phyloP scores from a whole-genome alignment of 2,888 invertebrate species.

The Eulithis prunata region DNA sequence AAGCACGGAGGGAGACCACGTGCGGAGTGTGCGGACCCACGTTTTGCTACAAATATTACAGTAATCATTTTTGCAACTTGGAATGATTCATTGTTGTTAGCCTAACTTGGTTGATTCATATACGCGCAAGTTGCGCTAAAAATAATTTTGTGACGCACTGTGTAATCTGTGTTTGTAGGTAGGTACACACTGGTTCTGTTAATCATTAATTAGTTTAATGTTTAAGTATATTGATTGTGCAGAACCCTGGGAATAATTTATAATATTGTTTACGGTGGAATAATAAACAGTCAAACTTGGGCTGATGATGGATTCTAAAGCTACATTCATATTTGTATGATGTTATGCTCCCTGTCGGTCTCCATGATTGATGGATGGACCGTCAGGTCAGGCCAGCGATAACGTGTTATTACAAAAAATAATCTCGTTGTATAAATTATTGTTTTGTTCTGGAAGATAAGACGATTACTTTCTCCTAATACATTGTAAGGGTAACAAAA shows the following conservation, averaged over 20 bases:
- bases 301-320: conserved; percentile 24
- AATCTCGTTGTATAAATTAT: conserved; percentile 23
- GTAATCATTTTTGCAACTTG: conserved; percentile 29
- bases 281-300: conserved; percentile 26
- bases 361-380: conserved; percentile 63
- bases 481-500: conserved; percentile 15
- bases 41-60: conserved; percentile 13
- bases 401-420: conserved; percentile 54
- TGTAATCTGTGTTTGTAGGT: conserved; percentile 7
- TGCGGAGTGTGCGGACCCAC: conserved; percentile 37
- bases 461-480: conserved; percentile 7
- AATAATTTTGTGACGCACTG: conserved; percentile 73
- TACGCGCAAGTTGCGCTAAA: conserved; percentile 59
- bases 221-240: conserved; percentile 33
- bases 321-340: conserved; percentile 16
- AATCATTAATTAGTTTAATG: conserved; percentile 37
- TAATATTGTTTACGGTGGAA: conserved; percentile 26
- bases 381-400: conserved; percentile 56
- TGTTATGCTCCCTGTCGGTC: conserved; percentile 28
- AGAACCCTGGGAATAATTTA: conserved; percentile 34
- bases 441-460: conserved; percentile 18
- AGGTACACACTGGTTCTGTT: conserved; percentile 24
- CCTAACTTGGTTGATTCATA: conserved; percentile 67
- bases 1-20: conserved; percentile 39
- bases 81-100: conserved; percentile 68